phyloP scores from a whole-genome alignment of 2,113 vertebrate genomes.

The Menura novaehollandiae region DNA sequence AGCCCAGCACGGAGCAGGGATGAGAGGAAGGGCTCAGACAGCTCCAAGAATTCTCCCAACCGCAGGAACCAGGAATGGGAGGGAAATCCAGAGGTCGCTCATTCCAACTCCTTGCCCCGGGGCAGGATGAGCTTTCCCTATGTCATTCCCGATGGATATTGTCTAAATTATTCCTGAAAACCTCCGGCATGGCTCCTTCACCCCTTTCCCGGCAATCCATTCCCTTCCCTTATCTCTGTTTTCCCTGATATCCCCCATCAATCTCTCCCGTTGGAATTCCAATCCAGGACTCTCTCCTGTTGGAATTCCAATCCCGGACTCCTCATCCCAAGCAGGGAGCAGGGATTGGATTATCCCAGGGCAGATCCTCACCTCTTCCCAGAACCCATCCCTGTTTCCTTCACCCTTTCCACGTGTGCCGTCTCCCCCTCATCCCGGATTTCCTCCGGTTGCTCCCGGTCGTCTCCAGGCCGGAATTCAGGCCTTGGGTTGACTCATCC shows the following conservation, averaged over 20 bases:
- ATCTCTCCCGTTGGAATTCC: neutral
- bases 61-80: neutral
- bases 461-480: neutral
- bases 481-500: neutral
- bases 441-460: neutral
- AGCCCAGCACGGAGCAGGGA: fast-evolving
- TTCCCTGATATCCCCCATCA: neutral
- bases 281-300: neutral
- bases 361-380: neutral
- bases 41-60: neutral
- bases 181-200: neutral
- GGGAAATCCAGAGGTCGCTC: neutral
- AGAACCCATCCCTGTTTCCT: neutral
- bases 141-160: neutral
- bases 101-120: neutral
- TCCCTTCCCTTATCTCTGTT: neutral
- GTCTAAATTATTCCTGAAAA: slow-evolving; percentile 10
- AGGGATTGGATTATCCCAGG: fast-evolving
- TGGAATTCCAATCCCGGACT: neutral
- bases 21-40: neutral
- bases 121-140: neutral
- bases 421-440: neutral
- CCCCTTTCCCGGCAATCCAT: neutral
- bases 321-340: neutral
- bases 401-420: neutral